Conservation (phyloP, 2,888 invertebrate genomes). For the Ptycholaimellus sp. region DNA sequence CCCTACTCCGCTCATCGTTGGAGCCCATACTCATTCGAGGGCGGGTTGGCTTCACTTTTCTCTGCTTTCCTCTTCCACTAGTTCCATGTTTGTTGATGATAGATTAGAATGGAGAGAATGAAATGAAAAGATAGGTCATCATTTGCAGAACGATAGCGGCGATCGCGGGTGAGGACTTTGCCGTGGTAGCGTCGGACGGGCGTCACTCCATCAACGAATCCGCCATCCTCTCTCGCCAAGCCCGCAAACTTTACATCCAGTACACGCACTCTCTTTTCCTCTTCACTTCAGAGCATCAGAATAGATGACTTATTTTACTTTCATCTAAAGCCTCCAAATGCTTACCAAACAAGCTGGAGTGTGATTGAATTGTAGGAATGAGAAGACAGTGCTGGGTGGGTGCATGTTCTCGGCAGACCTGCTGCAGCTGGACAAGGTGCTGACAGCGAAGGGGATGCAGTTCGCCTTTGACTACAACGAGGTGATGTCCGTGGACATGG, state of each 20-base stretch:
- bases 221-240: conserved; percentile 18
- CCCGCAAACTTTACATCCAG: conserved; percentile 21
- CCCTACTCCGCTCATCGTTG: background rate
- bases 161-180: conserved; percentile 79
- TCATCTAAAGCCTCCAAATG: too few species aligned
- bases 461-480: conserved; percentile 52
- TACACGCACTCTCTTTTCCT: too few species aligned
- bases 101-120: too few species aligned
- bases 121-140: background rate
- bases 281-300: too few species aligned
- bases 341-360: too few species aligned
- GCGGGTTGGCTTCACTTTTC: conserved; percentile 3
- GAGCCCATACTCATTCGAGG: conserved; percentile 6
- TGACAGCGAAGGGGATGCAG: too few species aligned
- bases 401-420: background rate
- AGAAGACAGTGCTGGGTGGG: background rate
- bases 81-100: too few species aligned
- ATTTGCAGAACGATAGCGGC: conserved; percentile 63
- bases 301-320: too few species aligned
- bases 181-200: conserved; percentile 72
- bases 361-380: background rate
- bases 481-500: conserved; percentile 51
- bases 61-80: too few species aligned
- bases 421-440: too few species aligned
- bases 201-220: conserved; percentile 17